Base-by-base conservation (phyloP, 2,888 invertebrate genomes). In the Dynastes hyllus region DNA sequence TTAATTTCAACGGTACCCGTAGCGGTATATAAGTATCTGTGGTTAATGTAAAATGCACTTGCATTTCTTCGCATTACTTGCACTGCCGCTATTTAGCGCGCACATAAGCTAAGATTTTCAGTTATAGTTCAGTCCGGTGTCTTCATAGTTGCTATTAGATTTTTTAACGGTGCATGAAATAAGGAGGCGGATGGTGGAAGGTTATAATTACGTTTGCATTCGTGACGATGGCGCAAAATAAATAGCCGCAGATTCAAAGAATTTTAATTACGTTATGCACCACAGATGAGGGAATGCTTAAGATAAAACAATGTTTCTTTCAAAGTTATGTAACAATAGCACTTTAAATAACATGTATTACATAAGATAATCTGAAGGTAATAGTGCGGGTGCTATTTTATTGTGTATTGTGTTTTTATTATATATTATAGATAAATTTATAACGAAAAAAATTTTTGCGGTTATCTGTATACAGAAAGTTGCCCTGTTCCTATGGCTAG, bases 181-280 rank as follows among this genome's bases (percentile, higher is more conserved):
- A 51, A 50, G 69, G 50, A 50, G 16, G 45, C 40, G 45, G 32
- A 9, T 22, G 29, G 13, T 29, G 69, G 27, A 69, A 69, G 11
- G 51, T 69, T 51, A 51, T 51, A 69, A 69, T 50, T 69, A 69
- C 32, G 50, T 50, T 66, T 66, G 66, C 22, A 69, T 51, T 50
- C 69, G 69, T 69, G 69, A 69, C 51, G 50, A 51, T 29, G 51
- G 51, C 51, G 51, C 27, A 29, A 69, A 69, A 69, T 69, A 69
- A 51, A 69, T 51, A 69, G 37, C 69, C 69, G 51, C 69, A 51
- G 27, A 51, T 51, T 27, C 6, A 69, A 69, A 69, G 29, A 51
- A 51, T 69, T 69, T 69, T 69, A 69, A 69, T 69, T 69, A 51
- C 27, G 50, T 69, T 69, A 51, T 69, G 69, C 51, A 29, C 69